Base-by-base conservation (phyloP, 53 echinoderm and acorn worm species). In the Mesocentrotus franciscanus region DNA sequence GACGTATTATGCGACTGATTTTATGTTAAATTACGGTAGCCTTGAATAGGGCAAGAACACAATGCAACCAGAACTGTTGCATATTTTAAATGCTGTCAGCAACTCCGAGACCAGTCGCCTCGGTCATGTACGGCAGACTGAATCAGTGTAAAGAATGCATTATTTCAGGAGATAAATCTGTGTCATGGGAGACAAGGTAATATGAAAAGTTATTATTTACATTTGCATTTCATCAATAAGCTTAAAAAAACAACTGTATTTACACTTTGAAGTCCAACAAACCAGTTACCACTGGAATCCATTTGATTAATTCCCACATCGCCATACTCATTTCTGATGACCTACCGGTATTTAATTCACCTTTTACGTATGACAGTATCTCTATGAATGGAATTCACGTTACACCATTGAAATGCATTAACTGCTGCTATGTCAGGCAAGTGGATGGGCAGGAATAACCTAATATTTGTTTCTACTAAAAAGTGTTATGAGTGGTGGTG, bases 211-310 rank as follows among this genome's bases (percentile, higher is more conserved):
- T 30, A 70, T 20, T 78, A 93, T 29, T 78, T 32, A 62, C 27
- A 85, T 78, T 39, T 75, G 71, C 30, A 34, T 39, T 93, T 13
- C 16, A 70, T 74, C n/a, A n/a, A n/a, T n/a, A n/a, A n/a, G n/a
- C n/a, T n/a, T n/a, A n/a, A n/a, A n/a, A n/a, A 92, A 39, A 66
- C 64, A 92, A 92, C 29, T 42, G 39, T 42, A 66, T 92, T 61
- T 42, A 39, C 3, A 39, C 39, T 39, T 39, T 3, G 1, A 39
- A 39, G 39, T 39, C 39, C 39, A 39, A 39, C 39, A 3, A 39
- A 39, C 39, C 39, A 39, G 3, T 64, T 4, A 64, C 22, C 22
- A 66, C 22, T 66, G 66, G 20, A 66, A 2, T 20, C 5, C 15
- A 62, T 17, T 66, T 22, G 5, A 68, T 18, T 68, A 68, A 22